Evolutionary conservation across 1,140 invertebrate genomes (phyloP), one percentile per base, ranked within the genome.

Genomic region (Dufourea novaeangliae): DNA sequence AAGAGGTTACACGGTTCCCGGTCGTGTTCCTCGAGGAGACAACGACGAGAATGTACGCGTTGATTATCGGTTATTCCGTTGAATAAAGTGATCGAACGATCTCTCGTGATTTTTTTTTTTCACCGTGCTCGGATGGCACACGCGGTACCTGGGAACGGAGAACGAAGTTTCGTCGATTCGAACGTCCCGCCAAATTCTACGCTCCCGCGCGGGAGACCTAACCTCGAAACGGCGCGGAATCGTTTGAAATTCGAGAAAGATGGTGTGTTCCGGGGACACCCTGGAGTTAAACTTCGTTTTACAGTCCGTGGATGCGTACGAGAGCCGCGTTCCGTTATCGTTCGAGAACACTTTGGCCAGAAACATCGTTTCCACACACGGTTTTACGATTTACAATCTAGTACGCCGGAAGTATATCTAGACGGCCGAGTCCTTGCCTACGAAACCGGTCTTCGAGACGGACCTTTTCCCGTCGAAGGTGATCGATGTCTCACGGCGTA

Each of bases 371-470:
- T 71, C 77, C 54, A 57, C n/a, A n/a, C n/a, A n/a, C 41, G 75
- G 61, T 63, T 56, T 59, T 14, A 80, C 72, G 86, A 90, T 92
- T 93, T 92, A 93, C 90, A 92, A 92, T 92, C 92, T 93, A 92
- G 92, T 93, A 93, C 92, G 92, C 89, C 91, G 92, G 92, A 92
- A 90, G 89, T 91, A 92, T 92, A 93, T 92, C 94, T 96, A 97
- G 71, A 97, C 96, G 63, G 96, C 96, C 17, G 96, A 97, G 87
- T 97, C 96, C 93, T 97, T 97, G 79, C 96, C 96, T 81, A 96
- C 96, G 82, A 97, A 96, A 56, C 96, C 95, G 37, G 96, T 96
- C 86, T 95, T 96, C 27, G 96, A 95, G 85, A 96, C 95, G 20
- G 96, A 96, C 82, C 95, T 94, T 85, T 95, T 95, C 10, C 96